A percentile compares a stretch with the other conserved stretches of the same genome.
Evolutionary conservation across 2,113 vertebrate genomes (phyloP).

Genomic region (Grus americana): DNA sequence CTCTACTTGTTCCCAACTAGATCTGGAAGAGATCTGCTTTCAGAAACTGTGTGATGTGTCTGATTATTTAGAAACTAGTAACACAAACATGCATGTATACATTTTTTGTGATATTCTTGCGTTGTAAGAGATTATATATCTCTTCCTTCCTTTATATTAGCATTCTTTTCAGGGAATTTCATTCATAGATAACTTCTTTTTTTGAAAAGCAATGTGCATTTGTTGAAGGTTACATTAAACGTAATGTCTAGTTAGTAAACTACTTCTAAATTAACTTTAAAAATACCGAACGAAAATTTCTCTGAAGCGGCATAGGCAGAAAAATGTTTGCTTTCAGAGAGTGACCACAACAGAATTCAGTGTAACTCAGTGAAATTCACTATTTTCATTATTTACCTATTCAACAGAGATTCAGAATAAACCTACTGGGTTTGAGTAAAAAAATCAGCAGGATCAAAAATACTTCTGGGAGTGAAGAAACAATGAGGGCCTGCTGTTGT

Average conservation of each 20-base stretch:
- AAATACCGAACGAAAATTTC: neutral
- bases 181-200: neutral
- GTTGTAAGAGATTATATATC: neutral
- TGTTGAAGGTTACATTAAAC: neutral
- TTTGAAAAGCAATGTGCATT: neutral
- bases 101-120: neutral
- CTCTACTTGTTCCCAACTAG: neutral
- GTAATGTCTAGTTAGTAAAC: neutral
- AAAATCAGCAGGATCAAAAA: neutral
- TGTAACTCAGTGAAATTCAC: neutral
- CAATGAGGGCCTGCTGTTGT: neutral
- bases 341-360: neutral
- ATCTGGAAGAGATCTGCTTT: neutral
- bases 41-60: neutral
- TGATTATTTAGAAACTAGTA: neutral
- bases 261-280: neutral
- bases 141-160: neutral
- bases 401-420: neutral
- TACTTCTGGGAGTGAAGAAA: neutral
- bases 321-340: neutral
- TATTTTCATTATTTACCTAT: neutral
- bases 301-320: neutral
- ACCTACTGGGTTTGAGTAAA: neutral
- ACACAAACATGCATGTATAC: neutral
- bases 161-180: fast-evolving